These are phyloP conservation scores for Margaritifera margaritifera DNA, from an alignment of 2,888 invertebrate species.

Conservation along the genomic window DNA sequence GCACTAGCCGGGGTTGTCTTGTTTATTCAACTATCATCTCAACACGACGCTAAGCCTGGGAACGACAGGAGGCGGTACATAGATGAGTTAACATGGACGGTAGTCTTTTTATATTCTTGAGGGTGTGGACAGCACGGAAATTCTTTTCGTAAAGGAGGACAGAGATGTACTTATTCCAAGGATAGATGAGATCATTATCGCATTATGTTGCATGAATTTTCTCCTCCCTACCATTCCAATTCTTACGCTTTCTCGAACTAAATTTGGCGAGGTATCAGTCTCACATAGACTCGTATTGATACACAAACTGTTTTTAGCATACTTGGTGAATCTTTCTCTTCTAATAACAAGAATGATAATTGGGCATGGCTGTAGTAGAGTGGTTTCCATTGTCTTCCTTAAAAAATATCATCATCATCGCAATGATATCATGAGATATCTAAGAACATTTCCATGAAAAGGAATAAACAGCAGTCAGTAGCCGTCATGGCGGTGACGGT, in stretches of 20 bases:
- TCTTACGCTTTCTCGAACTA: conserved; percentile 75
- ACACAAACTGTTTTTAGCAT: conserved; percentile 75
- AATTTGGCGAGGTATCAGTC: conserved; percentile 70
- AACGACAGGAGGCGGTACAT: conserved; percentile 75
- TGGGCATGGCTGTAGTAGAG: conserved; percentile 74
- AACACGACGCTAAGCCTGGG: conserved; percentile 75
- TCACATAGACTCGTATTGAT: conserved; percentile 53
- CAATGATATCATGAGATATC: conserved; percentile 70
- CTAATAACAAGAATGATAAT: conserved; percentile 76
- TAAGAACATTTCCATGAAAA: conserved; percentile 29
- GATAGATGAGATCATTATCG: conserved; percentile 74
- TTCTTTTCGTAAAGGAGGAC: conserved; percentile 71
- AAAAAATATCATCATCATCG: conserved; percentile 77
- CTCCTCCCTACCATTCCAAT: conserved; percentile 76
- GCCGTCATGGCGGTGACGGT: too few relatives aligned
- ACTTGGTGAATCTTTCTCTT: conserved; percentile 76
- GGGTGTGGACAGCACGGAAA: conserved; percentile 76
- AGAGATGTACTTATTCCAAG: conserved; percentile 49
- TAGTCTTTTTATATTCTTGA: conserved; percentile 77
- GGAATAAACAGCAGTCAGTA: too few relatives aligned
- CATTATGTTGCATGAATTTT: conserved; percentile 76
- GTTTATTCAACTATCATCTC: conserved; percentile 75
- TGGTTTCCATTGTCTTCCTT: conserved; percentile 76
- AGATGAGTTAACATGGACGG: conserved; percentile 74
- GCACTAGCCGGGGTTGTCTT: conserved; percentile 75